These are phyloP conservation scores for Synergus umbraculus DNA, from an alignment of 2,888 invertebrate genomes.

Conservation along the genomic window DNA sequence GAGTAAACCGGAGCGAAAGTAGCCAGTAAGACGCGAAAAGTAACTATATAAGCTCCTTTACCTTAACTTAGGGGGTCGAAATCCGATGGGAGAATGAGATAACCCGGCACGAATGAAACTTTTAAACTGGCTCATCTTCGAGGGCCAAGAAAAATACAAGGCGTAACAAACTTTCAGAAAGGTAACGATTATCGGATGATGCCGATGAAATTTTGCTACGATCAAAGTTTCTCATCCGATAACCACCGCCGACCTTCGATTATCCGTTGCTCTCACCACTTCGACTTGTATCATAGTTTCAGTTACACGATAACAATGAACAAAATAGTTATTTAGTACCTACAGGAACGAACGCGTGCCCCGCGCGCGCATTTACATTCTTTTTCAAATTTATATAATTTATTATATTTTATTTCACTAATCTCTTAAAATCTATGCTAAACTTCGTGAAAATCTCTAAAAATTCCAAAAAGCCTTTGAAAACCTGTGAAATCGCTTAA, in stretches of 20 bases:
- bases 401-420: too few species aligned
- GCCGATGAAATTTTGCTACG: conserved; percentile 36
- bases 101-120: conserved; percentile 50
- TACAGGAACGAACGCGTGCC: too few species aligned
- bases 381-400: too few species aligned
- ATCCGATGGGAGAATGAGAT: conserved; percentile 48
- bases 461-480: too few species aligned
- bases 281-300: neutral
- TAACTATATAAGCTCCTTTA: conserved; percentile 16
- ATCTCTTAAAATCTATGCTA: too few species aligned
- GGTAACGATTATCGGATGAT: conserved; percentile 43
- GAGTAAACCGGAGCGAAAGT: neutral
- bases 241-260: conserved; percentile 5
- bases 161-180: conserved; percentile 27
- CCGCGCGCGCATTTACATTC: too few species aligned
- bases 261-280: conserved; percentile 4
- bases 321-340: neutral
- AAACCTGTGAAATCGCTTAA: too few species aligned
- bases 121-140: conserved; percentile 47
- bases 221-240: conserved; percentile 37
- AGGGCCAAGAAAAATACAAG: conserved; percentile 60
- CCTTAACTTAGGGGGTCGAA: conserved; percentile 31
- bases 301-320: neutral
- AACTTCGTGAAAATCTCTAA: too few species aligned
- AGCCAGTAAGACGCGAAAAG: neutral